Evolutionary conservation across 1,140 invertebrate species (phyloP).

Genomic region (Halictus rubicundus): DNA sequence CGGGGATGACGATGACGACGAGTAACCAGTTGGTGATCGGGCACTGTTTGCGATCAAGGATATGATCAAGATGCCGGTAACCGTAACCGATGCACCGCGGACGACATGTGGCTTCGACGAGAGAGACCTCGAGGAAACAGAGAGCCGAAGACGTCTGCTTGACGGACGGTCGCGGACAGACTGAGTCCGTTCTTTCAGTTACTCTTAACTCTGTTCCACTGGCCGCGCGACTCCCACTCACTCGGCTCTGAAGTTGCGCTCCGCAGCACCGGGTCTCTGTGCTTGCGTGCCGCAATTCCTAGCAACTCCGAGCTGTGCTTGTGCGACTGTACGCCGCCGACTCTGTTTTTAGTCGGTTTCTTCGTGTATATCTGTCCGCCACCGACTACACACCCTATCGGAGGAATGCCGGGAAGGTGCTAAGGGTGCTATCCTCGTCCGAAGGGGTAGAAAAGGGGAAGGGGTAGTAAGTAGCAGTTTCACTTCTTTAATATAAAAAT

Average conservation of each 20-base stretch:
- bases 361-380: not conserved
- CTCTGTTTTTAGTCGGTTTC: not conserved
- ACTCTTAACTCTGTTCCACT: constrained; percentile 57
- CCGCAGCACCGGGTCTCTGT: constrained; percentile 10
- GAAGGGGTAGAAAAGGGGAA: too few relatives aligned
- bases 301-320: not conserved
- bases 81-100: constrained; percentile 39
- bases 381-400: not conserved
- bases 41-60: not conserved
- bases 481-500: too few relatives aligned
- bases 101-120: constrained; percentile 55
- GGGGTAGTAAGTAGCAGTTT: too few relatives aligned
- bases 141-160: constrained; percentile 54
- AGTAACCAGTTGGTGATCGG: constrained; percentile 5
- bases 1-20: not conserved
- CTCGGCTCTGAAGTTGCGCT: constrained; percentile 41
- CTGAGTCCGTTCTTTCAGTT: constrained; percentile 63
- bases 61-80: constrained; percentile 33
- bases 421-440: not conserved
- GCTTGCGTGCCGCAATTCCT: constrained; percentile 31
- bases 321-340: not conserved
- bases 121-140: not conserved
- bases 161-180: constrained; percentile 64
- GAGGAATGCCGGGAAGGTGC: not conserved
- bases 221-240: constrained; percentile 49